Evolutionary conservation across 2,888 invertebrate species (phyloP).

Genomic region (Pseudococcus longispinus): DNA sequence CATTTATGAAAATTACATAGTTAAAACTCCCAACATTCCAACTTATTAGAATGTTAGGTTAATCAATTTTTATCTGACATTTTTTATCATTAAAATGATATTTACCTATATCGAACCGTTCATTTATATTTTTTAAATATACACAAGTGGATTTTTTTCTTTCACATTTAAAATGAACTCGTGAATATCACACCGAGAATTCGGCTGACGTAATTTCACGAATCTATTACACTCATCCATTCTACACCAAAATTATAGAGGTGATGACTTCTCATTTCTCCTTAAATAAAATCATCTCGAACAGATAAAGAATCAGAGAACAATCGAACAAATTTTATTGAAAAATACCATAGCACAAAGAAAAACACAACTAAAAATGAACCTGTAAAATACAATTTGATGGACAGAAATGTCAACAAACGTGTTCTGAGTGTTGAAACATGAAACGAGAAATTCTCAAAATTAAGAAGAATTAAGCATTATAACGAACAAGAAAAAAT

Average conservation of each 20-base stretch:
- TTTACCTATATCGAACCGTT: not conserved
- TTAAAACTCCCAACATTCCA: not conserved
- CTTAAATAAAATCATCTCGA: not conserved
- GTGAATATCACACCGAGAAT: not conserved
- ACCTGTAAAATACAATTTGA: not conserved
- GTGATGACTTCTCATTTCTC: not conserved
- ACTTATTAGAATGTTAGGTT: not conserved
- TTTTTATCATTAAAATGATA: not conserved
- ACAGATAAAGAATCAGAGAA: not conserved
- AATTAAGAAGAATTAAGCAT: not conserved
- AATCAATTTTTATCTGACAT: not conserved
- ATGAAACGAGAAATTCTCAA: not conserved
- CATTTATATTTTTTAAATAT: not conserved
- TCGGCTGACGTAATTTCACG: not conserved
- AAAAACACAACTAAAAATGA: constrained; percentile 35
- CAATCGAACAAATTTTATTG: constrained; percentile 40
- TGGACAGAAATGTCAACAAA: constrained; percentile 3
- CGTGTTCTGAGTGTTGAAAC: not conserved
- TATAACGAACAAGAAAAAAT: not conserved
- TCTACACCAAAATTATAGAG: not conserved
- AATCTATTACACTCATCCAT: not conserved
- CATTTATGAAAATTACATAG: not conserved
- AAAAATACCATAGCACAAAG: constrained; percentile 37
- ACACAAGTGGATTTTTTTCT: too few relatives aligned
- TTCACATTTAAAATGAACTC: not conserved